Percentiles rank a stretch among this genome's conserved stretches.
Evolutionary conservation across 2,797 vertebrate species (phyloP).

Genomic region (Iguana delicatissima): DNA sequence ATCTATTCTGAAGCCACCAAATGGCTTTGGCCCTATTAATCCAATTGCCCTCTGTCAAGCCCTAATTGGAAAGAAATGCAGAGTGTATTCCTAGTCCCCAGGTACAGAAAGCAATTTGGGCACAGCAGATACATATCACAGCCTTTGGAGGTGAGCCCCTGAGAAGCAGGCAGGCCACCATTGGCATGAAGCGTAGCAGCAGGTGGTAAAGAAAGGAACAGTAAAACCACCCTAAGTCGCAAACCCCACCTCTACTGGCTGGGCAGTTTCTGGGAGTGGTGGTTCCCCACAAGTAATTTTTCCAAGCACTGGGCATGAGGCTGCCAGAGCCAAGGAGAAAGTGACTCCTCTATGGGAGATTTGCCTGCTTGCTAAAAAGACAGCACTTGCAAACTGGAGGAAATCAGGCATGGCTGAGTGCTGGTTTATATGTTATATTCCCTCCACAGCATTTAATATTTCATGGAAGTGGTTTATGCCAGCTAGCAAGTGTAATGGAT

Average conservation of each 20-base stretch:
- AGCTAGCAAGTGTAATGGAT: background rate
- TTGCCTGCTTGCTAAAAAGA: background rate
- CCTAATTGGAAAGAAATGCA: background rate
- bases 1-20: slow-evolving; percentile 5
- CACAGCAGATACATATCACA: background rate
- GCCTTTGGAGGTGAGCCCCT: background rate
- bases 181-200: background rate
- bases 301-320: background rate
- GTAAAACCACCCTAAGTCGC: background rate
- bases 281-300: background rate
- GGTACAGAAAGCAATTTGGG: background rate
- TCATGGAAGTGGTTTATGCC: background rate
- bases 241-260: background rate
- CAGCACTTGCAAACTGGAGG: background rate
- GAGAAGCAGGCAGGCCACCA: background rate
- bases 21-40: background rate
- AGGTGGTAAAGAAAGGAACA: background rate
- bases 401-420: background rate
- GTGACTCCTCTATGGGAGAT: background rate
- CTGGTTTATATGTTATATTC: background rate
- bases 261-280: background rate
- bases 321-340: background rate
- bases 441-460: background rate
- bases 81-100: background rate
- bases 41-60: background rate